These are phyloP conservation scores for Linyphia triangularis DNA, from an alignment of 2,888 invertebrate genomes.

Conservation along the genomic window DNA sequence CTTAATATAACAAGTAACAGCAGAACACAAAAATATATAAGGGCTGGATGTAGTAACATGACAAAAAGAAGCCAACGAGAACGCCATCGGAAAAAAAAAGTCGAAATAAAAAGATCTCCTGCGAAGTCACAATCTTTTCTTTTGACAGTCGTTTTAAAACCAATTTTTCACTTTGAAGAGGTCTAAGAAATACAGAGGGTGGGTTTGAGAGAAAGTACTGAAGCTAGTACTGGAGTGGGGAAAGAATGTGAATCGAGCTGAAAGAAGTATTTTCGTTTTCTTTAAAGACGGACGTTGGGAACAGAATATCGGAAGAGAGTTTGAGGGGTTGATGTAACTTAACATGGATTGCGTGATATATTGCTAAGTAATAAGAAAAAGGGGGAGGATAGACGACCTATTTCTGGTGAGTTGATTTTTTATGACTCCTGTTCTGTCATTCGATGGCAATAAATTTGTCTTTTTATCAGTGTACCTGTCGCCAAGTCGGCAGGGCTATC, in stretches of 20 bases:
- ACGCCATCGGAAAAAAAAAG: constrained; percentile 5
- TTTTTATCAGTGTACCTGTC: constrained; percentile 23
- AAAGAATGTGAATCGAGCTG: not conserved
- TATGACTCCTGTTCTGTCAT: not conserved
- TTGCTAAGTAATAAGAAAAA: constrained; percentile 41
- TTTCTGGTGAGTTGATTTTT: constrained; percentile 39
- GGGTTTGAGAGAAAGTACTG: not conserved
- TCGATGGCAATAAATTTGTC: constrained; percentile 7
- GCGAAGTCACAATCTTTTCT: constrained; percentile 8
- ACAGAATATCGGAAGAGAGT: constrained; percentile 15
- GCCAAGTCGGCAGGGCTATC: not conserved
- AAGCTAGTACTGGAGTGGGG: not conserved
- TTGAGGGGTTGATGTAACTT: constrained; percentile 31
- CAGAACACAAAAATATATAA: not conserved
- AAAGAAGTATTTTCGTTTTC: constrained; percentile 34
- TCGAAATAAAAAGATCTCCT: not conserved
- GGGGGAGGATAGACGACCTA: constrained; percentile 7
- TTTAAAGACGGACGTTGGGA: constrained; percentile 1
- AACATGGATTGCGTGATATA: constrained; percentile 25
- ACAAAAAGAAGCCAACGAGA: constrained; percentile 1
- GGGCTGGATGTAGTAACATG: constrained; percentile 3
- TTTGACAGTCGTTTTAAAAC: constrained; percentile 71
- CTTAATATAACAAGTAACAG: constrained; percentile 30
- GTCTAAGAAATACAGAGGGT: no score
- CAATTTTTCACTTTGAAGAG: constrained; percentile 66